Base-by-base conservation (phyloP, 2,797 vertebrate genomes). In the Centroberyx gerrardi region DNA sequence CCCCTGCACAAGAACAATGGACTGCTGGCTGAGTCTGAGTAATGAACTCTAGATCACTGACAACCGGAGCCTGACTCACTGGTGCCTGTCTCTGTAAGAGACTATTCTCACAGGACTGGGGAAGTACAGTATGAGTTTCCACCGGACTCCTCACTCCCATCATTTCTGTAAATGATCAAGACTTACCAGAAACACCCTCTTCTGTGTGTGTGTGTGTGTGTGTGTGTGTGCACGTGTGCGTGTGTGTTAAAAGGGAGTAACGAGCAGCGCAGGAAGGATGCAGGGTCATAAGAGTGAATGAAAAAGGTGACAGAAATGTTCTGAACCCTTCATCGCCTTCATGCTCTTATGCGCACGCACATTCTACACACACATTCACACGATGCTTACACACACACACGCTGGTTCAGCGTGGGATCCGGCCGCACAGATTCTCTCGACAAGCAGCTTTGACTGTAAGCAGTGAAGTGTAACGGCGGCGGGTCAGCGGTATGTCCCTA, bases 401-500 rank as follows among this genome's bases (percentile, higher is more conserved):
- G 8, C 52, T 22, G 15, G 22, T 22, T 22, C 22, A 22, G 22
- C 22, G 22, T 22, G 22, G 22, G 22, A 22, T 22, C 22, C 22
- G 22, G 22, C 22, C 3, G 5, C 1, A 18, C 18, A 53, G 18
- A 53, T 27, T 3, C 51, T 53, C n/a, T 53, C 8, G 22, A 44
- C 42, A 44, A 58, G 28, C 22, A 17, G 12, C 28, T 27, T 62
- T 44, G 38, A 54, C 27, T 54, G 12, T 3, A 15, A 42, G 5
- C 33, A 40, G 36, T 40, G 33, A 60, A 12, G 58, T 22, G 58
- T 42, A 15, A n/a, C 14, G 36, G 17, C 14, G 33, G 28, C 12
- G 12, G 10, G 7, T 38, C 42, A 46, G 10, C 29, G 38, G 7
- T 22, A 15, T 17, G 22, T 61, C 18, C 72, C 8, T 83, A 97